These are phyloP conservation scores for Tenebrosternarchus preto DNA, from an alignment of 2,113 vertebrate species.

Conservation along the genomic window DNA sequence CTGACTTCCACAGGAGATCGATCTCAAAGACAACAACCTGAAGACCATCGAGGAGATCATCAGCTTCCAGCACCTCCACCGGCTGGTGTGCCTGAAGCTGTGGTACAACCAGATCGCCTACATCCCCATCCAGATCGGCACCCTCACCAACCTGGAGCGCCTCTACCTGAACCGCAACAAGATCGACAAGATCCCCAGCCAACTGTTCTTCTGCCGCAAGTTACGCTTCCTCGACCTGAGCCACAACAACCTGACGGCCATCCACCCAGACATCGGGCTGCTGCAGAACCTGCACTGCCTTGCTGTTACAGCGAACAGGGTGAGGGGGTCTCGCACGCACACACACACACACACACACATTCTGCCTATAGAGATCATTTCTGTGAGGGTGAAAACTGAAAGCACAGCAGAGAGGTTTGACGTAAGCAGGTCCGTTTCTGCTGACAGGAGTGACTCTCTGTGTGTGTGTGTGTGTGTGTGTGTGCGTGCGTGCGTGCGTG, in stretches of 20 bases:
- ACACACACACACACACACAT: not conserved
- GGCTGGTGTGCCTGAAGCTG: constrained; percentile 94
- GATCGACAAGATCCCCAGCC: constrained; percentile 92
- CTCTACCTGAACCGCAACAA: constrained; percentile 97
- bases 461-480: too few relatives aligned
- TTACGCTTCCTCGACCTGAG: constrained; percentile 93
- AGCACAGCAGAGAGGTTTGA: too few relatives aligned
- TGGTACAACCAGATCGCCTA: constrained; percentile 99
- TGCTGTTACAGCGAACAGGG: constrained; percentile 92
- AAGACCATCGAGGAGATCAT: constrained; percentile 99
- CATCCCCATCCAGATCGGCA: constrained; percentile 95
- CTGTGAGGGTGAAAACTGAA: too few relatives aligned
- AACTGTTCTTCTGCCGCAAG: constrained; percentile 95
- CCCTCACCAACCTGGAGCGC: constrained; percentile 89
- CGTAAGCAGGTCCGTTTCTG: too few relatives aligned
- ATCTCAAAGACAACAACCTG: constrained; percentile 97
- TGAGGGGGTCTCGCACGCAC: constrained; percentile 66
- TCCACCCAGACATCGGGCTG: constrained; percentile 87
- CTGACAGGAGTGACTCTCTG: too few relatives aligned
- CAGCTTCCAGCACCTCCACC: constrained; percentile 96
- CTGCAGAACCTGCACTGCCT: constrained; percentile 94
- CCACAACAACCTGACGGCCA: constrained; percentile 91
- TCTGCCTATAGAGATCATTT: too few relatives aligned
- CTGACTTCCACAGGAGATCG: constrained; percentile 86
- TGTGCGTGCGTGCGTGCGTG: too few relatives aligned